Percentiles rank a stretch among this genome's conserved stretches.
Evolutionary conservation across 1,140 invertebrate genomes (phyloP).

Genomic region (Calephelis virginiensis): DNA sequence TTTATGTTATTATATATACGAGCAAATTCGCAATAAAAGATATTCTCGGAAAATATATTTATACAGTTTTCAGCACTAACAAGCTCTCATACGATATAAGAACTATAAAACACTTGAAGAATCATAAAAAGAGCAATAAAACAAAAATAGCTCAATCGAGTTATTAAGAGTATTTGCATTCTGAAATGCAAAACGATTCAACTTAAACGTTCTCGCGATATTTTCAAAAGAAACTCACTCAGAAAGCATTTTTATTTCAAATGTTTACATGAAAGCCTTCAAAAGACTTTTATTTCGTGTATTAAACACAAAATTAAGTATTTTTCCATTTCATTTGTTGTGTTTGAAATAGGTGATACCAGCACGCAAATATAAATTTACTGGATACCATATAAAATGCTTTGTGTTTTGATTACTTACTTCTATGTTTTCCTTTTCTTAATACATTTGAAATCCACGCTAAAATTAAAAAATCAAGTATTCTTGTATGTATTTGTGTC

Average conservation of each 20-base stretch:
- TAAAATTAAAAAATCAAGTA: too few relatives aligned
- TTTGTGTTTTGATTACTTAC: too few relatives aligned
- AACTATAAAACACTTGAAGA: neutral
- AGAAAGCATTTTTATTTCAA: constrained; percentile 14
- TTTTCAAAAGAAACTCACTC: constrained; percentile 22
- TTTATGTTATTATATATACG: too few relatives aligned
- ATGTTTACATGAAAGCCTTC: constrained; percentile 13
- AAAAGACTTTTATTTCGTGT: constrained; percentile 11
- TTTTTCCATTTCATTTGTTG: neutral
- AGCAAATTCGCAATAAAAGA: too few relatives aligned
- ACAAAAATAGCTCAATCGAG: constrained; percentile 8
- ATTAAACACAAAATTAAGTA: constrained; percentile 5
- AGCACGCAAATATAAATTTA: too few relatives aligned
- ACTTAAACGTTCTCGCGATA: constrained; percentile 18
- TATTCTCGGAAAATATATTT: too few relatives aligned
- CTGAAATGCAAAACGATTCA: constrained; percentile 21
- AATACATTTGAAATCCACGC: too few relatives aligned
- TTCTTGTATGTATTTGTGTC: too few relatives aligned
- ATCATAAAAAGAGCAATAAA: neutral
- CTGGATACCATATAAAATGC: too few relatives aligned
- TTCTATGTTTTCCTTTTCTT: too few relatives aligned
- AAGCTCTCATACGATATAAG: neutral
- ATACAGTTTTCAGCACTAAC: too few relatives aligned
- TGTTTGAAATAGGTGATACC: neutral
- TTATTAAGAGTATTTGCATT: constrained; percentile 22